Evolutionary conservation across 2,888 invertebrate genomes (phyloP).

Genomic region (Aphodius granarius): DNA sequence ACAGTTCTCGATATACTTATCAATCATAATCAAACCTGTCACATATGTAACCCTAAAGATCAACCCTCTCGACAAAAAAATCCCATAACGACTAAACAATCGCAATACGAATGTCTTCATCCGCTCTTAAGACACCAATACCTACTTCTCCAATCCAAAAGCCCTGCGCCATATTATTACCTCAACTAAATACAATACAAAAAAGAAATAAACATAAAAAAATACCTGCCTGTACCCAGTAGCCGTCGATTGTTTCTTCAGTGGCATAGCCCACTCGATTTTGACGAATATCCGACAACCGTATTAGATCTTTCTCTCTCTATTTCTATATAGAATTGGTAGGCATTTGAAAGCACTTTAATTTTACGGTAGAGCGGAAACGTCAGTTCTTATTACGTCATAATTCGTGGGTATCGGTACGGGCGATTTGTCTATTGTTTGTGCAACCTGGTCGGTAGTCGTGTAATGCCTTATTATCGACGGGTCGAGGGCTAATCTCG

Average conservation of each 20-base stretch:
- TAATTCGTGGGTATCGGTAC: constrained; percentile 20
- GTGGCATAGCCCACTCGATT: not conserved
- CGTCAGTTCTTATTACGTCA: constrained; percentile 29
- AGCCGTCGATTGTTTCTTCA: not conserved
- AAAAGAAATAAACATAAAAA: not conserved
- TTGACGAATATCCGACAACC: constrained; percentile 18
- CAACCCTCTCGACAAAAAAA: not conserved
- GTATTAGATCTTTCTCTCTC: not conserved
- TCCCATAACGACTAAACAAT: not conserved
- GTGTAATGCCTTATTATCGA: not conserved
- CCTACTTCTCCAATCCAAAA: not conserved
- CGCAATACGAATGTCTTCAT: not conserved
- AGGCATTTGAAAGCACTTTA: not conserved
- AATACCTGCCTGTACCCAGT: not conserved
- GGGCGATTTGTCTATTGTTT: not conserved
- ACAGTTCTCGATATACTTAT: not conserved
- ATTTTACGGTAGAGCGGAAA: constrained; percentile 30
- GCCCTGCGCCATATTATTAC: not conserved
- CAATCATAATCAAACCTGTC: not conserved
- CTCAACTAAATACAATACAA: not conserved
- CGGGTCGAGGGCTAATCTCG: constrained; percentile 1
- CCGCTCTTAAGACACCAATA: not conserved
- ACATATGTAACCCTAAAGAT: not conserved
- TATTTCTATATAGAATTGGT: not conserved
- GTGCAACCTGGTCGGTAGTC: not conserved